Base-by-base conservation (phyloP, 2,113 vertebrate species). In the Microtus oregoni region DNA sequence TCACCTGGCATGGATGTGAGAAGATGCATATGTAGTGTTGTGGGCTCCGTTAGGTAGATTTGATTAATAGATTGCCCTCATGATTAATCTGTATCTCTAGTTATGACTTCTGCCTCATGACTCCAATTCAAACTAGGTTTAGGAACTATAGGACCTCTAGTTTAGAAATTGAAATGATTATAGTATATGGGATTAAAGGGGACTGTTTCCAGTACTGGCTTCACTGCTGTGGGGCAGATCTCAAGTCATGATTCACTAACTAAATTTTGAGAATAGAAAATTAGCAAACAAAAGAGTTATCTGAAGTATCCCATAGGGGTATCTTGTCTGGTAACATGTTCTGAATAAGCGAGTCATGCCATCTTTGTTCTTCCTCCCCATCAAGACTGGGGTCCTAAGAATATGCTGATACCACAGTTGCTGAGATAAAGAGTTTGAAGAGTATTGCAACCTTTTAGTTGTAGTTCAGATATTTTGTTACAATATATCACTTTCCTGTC, bases 371-470 rank as follows among this genome's bases (percentile, higher is more conserved):
- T 19, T 93, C 47, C 91, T 89, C 55, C 61, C 41, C 89, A 15
- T 91, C 89, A 94, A 91, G 91, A 76, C 86, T 22, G 78, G 20
- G 76, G 32, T 88, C 38, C 88, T 20, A 32, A 28, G 19, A 68
- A 7, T 68, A 83, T 24, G 28, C 32, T n/a, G 44, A 14, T 73
- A 38, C 67, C 20, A 1, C 15, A 68, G 28, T 65, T 86, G 86
- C 12, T 76, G 5, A 93, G 70, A 52, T 6, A 61, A 30, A 83
- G 68, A 50, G 8, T 85, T 95, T 89, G 63, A 73, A 19, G 61
- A 63, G 2, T 61, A 30, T 50, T 63, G 13, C 4, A 90, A 47
- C 28, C 47, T 50, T 81, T 92, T 73, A 28, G 52, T 72, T 91
- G n/a, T 55, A 92, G 50, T 92, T 79, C 15, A 86, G 38, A 67